These are phyloP conservation scores for Andrena camellia DNA, from an alignment of 2,888 invertebrate genomes.

Conservation along the genomic window DNA sequence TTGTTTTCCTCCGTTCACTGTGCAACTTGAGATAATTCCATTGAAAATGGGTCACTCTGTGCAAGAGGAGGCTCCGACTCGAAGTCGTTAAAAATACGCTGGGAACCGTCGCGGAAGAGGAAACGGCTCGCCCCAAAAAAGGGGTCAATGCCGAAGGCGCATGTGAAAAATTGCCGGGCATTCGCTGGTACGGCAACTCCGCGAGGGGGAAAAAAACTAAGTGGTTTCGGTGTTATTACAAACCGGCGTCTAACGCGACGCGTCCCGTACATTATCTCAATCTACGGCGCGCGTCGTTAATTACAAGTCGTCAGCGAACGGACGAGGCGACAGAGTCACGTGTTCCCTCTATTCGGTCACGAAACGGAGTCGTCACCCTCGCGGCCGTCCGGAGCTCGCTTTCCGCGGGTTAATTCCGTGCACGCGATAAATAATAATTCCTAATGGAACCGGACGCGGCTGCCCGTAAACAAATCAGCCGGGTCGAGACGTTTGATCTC, in stretches of 20 bases:
- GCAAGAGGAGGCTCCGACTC: background rate
- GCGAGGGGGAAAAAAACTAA: constrained; percentile 47
- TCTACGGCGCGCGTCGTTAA: constrained; percentile 57
- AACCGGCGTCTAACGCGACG: constrained; percentile 44
- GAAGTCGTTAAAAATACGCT: constrained; percentile 46
- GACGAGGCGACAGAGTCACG: constrained; percentile 49
- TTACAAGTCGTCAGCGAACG: constrained; percentile 51
- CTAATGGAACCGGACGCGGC: constrained; percentile 59
- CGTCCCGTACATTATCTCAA: constrained; percentile 52
- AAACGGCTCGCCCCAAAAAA: constrained; percentile 46
- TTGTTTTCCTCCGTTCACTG: background rate
- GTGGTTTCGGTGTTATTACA: constrained; percentile 59
- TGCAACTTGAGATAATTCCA: constrained; percentile 4
- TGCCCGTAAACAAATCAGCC: constrained; percentile 59
- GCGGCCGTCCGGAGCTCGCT: background rate
- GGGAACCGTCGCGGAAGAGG: constrained; percentile 48
- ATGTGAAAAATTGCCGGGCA: constrained; percentile 46
- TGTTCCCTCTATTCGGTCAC: constrained; percentile 48
- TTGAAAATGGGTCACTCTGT: constrained; percentile 23
- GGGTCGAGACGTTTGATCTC: constrained; percentile 69
- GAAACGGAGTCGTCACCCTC: constrained; percentile 3
- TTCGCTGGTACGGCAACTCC: constrained; percentile 16
- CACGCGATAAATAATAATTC: constrained; percentile 70
- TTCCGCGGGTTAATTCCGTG: constrained; percentile 60
- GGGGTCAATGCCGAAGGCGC: constrained; percentile 60